Evolutionary conservation across 1,140 invertebrate species (phyloP), one percentile per base, ranked within the genome.

Genomic region (Apis laboriosa): DNA sequence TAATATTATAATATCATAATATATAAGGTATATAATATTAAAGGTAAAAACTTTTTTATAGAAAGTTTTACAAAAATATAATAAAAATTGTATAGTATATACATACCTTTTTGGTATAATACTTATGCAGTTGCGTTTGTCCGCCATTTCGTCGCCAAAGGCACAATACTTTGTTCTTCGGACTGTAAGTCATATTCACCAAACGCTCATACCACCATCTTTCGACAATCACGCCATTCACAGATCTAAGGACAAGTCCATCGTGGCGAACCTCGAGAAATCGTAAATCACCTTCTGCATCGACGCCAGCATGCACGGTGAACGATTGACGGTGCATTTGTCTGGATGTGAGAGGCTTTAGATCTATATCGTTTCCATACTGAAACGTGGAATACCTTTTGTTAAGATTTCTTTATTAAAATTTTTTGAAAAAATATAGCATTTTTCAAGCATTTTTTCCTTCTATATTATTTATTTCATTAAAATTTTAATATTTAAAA

Each of bases 141-240:
- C 97, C 97, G 7, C 97, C 97, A 90, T 97, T 98, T 86, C 97
- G 95, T 80, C 97, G 96, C 98, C 99, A 99, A 66, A 99, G 95
- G 94, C 99, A 99, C 70, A 99, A 95, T 21, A 99, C 97, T 94
- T 98, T 98, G 90, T 98, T 99, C 94, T 99, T 99, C 0, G 99
- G 99, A 89, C 98, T 99, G 93, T 99, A 99, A 0, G 99, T 99
- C 98, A 99, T 99, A 92, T 99, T 99, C 17, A 99, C 98, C 43
- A 99, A 95, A 75, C 99, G 95, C 92, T 99, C 99, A 94, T 98
- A 99, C 99, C 99, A 99, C 99, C 99, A 99, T 93, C 97, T 95
- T 92, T 99, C 99, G 71, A 99, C 97, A 88, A 99, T 99, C 11
- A 98, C 97, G 92, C 99, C 98, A 91, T 97, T 98, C 19, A 98